Percentiles rank a stretch among this genome's conserved stretches.
These are phyloP conservation scores for Rhinatrema bivittatum DNA, from an alignment of 2,797 vertebrate species.

Conservation along the genomic window DNA sequence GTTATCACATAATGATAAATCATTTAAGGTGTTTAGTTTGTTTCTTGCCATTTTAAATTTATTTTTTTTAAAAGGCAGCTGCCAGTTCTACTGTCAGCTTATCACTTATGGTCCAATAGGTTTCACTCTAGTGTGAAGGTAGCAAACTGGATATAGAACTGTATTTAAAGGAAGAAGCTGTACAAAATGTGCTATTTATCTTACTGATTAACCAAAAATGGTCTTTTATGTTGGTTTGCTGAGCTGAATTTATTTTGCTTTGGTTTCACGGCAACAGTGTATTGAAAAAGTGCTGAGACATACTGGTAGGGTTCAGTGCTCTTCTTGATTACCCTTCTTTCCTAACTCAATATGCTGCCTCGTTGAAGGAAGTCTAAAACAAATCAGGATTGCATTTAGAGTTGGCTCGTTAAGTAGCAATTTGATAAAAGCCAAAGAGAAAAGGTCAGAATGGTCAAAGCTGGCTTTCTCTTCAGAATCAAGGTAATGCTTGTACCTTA, in stretches of 20 bases:
- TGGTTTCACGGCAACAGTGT: conserved; percentile 43
- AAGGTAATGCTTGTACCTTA: not conserved
- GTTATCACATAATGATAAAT: too few relatives aligned
- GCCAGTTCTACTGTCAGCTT: too few relatives aligned
- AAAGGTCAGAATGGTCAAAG: not conserved
- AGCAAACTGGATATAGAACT: too few relatives aligned
- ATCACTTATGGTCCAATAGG: too few relatives aligned
- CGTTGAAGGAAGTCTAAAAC: not conserved
- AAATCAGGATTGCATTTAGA: not conserved
- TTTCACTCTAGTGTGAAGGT: too few relatives aligned
- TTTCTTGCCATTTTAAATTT: too few relatives aligned
- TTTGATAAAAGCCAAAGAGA: not conserved
- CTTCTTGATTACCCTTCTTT: conserved; percentile 26
- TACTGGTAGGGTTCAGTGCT: conserved; percentile 27
- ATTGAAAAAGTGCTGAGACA: not conserved
- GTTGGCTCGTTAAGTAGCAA: not conserved
- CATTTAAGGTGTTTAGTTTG: too few relatives aligned
- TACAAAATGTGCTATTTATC: accelerated
- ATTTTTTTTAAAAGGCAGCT: too few relatives aligned
- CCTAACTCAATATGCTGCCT: not conserved
- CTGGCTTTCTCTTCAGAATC: not conserved
- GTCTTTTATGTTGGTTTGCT: not conserved
- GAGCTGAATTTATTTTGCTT: conserved; percentile 4
- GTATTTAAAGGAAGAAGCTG: too few relatives aligned
- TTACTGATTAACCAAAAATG: not conserved